These are phyloP conservation scores for Schizopygopsis malacanthus DNA, from an alignment of 2,797 vertebrate species.

Conservation along the genomic window DNA sequence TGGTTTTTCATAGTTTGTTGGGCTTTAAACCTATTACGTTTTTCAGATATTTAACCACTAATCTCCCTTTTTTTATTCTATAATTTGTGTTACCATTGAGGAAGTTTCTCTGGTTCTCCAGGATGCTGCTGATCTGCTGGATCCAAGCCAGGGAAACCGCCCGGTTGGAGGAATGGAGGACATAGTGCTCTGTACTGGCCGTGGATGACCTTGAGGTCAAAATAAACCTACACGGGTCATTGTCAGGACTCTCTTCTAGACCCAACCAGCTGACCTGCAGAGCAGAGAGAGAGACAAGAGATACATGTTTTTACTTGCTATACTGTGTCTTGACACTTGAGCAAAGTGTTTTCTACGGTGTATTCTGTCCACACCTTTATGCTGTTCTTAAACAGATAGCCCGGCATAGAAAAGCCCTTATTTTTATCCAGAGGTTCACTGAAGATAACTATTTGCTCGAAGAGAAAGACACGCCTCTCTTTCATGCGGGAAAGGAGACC, in stretches of 20 bases:
- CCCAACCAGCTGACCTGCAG: slow-evolving; percentile 94
- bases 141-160: slow-evolving; percentile 91
- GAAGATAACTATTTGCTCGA: slow-evolving; percentile 99
- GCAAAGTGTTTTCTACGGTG: neutral
- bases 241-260: slow-evolving; percentile 92
- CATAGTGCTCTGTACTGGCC: slow-evolving; percentile 85
- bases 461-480: slow-evolving; percentile 95
- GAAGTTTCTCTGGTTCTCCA: slow-evolving; percentile 99
- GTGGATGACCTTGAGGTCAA: slow-evolving; percentile 91
- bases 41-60: neutral
- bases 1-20: neutral
- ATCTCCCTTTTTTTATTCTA: neutral
- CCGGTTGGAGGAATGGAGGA: slow-evolving; percentile 89
- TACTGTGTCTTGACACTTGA: neutral
- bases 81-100: slow-evolving; percentile 86
- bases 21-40: neutral
- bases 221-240: slow-evolving; percentile 95
- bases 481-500: slow-evolving; percentile 94
- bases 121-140: slow-evolving; percentile 96
- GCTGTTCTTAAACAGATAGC: slow-evolving; percentile 98
- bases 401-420: slow-evolving; percentile 95
- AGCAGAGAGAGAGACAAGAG: neutral
- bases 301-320: neutral
- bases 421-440: slow-evolving; percentile 98
- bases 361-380: slow-evolving; percentile 84